Evolutionary conservation across 35 echinoderm and acorn worm species (phyloP).

Genomic region (Chiridota heheva): DNA sequence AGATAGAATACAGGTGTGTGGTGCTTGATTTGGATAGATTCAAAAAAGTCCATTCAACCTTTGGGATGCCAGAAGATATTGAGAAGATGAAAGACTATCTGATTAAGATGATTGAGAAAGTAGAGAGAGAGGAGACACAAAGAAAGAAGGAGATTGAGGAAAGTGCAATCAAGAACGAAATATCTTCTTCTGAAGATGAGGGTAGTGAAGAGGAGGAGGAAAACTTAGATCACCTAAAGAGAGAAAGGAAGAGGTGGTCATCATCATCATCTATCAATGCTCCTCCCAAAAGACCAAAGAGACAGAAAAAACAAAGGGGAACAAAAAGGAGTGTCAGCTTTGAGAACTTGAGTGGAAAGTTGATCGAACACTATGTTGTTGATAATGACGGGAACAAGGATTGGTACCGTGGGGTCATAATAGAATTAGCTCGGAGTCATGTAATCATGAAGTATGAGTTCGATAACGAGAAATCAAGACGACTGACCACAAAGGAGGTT

Average conservation of each 20-base stretch:
- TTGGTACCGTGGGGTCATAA: constrained; percentile 17
- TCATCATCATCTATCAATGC: constrained; percentile 1
- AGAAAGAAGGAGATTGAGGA: not conserved
- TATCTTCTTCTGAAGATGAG: no score
- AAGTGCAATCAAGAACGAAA: not conserved
- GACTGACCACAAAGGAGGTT: constrained; percentile 18
- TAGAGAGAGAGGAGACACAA: not conserved
- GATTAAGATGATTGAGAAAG: constrained; percentile 14
- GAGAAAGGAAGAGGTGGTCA: constrained; percentile 13
- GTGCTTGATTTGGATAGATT: constrained; percentile 27
- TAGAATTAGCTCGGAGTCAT: constrained; percentile 1
- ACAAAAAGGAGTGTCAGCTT: constrained; percentile 7
- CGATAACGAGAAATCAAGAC: constrained; percentile 14
- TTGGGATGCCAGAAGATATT: constrained; percentile 19
- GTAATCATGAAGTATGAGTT: constrained; percentile 35
- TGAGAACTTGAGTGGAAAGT: constrained; percentile 19
- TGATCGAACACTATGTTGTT: constrained; percentile 35
- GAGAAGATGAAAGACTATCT: constrained; percentile 3
- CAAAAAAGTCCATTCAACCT: constrained; percentile 19
- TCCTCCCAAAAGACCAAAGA: constrained; percentile 27
- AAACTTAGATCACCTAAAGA: not conserved
- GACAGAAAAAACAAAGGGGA: not conserved
- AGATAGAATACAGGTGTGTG: constrained; percentile 22
- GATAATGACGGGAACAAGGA: constrained; percentile 21
- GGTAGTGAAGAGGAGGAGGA: not conserved